Evolutionary conservation across 1,140 invertebrate species (phyloP), one percentile per base, ranked within the genome.

Genomic region (Pygmarrhopalites habei): DNA sequence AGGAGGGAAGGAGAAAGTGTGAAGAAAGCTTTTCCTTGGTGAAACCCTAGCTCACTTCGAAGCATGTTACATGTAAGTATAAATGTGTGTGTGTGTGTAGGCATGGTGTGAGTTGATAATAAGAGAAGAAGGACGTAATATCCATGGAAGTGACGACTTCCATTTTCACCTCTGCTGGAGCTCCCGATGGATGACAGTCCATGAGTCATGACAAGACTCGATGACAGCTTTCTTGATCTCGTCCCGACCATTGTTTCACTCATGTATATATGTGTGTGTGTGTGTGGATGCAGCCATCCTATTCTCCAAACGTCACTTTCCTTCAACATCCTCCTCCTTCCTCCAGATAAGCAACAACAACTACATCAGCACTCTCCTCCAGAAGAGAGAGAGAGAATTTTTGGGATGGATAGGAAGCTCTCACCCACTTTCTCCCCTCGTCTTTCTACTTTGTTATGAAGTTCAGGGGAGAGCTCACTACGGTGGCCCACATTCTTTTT

Each of bases 181-280:
- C 10, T 30, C 15, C 43, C 49, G n/a, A 44, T 29, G 19, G 39
- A 56, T 62, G 60, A 62, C 60, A 62, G 28, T 56, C 28, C 52
- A 56, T 62, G 60, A 55, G 52, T 62, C 51, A 62, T 53, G 59
- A 61, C 60, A 62, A 43, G 43, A 44, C 17, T 56, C 30, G 30
- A 32, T 56, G 53, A 56, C 53, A 56, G 53, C 19, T 56, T 30
- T 19, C 28, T 30, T 62, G 39, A 62, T 62, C 51, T 62, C 28
- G 26, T 55, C 51, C 30, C 32, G 21, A n/a, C 29, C 49, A 60
- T 52, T 53, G 35, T 43, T 41, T 53, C 32, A 41, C 44, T 25
- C 46, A 43, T 10, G 5, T 15, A 7, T 21, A n/a, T n/a, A n/a
- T n/a, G n/a, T n/a, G n/a, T n/a, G n/a, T n/a, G n/a, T n/a, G n/a